Evolutionary conservation across 2,797 vertebrate genomes (phyloP).

Genomic region (Sarcophilus harrisii): DNA sequence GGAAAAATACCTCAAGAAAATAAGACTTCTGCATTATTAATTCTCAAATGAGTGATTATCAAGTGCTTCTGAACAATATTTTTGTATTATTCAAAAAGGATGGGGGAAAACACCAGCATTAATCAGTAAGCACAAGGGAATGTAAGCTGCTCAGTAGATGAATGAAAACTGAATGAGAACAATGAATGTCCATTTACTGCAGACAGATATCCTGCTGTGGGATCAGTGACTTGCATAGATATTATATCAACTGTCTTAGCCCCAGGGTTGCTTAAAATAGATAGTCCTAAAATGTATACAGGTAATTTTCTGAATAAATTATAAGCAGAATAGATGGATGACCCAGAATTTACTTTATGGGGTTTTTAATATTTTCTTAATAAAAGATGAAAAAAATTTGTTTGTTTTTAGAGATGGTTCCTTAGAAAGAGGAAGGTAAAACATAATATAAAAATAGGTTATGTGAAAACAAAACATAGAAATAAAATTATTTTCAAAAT

Average conservation of each 20-base stretch:
- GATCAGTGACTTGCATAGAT: conserved; percentile 8
- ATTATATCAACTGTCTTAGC: not conserved
- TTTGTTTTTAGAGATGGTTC: not conserved
- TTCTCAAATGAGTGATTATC: conserved; percentile 32
- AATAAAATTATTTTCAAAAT: not conserved
- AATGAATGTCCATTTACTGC: conserved; percentile 20
- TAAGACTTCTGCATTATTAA: conserved; percentile 43
- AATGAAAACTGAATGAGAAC: conserved; percentile 29
- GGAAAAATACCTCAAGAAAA: conserved; percentile 50
- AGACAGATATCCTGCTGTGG: not conserved
- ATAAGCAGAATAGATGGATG: not conserved
- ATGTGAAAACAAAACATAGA: not conserved
- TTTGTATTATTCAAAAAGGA: conserved; percentile 45
- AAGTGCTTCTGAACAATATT: conserved; percentile 23
- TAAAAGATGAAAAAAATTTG: not conserved
- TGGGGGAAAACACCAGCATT: conserved; percentile 38
- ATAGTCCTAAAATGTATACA: not conserved
- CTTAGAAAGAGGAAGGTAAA: not conserved
- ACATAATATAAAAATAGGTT: not conserved
- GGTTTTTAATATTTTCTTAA: not conserved
- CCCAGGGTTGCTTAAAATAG: not conserved
- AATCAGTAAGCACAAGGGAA: conserved; percentile 30
- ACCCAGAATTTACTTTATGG: not conserved
- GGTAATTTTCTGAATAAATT: not conserved
- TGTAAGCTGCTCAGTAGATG: conserved; percentile 28